phyloP scores from a whole-genome alignment of 2,113 vertebrate genomes.

The Xenus cinereus region DNA sequence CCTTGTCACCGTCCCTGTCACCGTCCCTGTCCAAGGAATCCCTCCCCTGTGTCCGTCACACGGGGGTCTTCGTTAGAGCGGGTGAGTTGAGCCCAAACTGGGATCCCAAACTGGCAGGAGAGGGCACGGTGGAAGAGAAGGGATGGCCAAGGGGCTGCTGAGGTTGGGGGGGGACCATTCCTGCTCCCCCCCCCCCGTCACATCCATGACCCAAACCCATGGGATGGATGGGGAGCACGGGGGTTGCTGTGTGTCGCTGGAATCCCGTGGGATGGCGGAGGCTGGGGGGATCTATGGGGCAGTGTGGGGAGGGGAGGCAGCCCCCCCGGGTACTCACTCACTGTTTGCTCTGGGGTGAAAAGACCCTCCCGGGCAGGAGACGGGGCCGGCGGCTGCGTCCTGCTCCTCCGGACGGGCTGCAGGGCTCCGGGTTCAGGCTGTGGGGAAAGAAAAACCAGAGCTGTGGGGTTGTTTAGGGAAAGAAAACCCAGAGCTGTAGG shows the following conservation, averaged over 20 bases:
- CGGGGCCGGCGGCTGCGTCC: not conserved
- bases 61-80: fast-evolving
- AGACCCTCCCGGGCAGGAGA: not conserved
- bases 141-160: not conserved
- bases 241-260: not conserved
- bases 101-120: not conserved
- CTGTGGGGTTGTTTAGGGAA: not conserved
- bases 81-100: not conserved
- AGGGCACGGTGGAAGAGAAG: not conserved
- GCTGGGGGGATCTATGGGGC: not conserved
- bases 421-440: not conserved
- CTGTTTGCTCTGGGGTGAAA: not conserved
- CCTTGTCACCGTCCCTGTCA: not conserved
- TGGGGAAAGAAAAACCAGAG: not conserved
- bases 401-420: not conserved
- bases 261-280: fast-evolving
- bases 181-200: not conserved
- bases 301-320: not conserved
- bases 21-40: fast-evolving
- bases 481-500: too few relatives aligned
- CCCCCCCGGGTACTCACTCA: not conserved
- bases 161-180: not conserved
- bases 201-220: not conserved
- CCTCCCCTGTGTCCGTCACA: not conserved
- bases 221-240: fast-evolving